A percentile compares a stretch with the other conserved stretches of the same genome.
Evolutionary conservation across 2,888 invertebrate species (phyloP).

Genomic region (Callyntrura sp.): DNA sequence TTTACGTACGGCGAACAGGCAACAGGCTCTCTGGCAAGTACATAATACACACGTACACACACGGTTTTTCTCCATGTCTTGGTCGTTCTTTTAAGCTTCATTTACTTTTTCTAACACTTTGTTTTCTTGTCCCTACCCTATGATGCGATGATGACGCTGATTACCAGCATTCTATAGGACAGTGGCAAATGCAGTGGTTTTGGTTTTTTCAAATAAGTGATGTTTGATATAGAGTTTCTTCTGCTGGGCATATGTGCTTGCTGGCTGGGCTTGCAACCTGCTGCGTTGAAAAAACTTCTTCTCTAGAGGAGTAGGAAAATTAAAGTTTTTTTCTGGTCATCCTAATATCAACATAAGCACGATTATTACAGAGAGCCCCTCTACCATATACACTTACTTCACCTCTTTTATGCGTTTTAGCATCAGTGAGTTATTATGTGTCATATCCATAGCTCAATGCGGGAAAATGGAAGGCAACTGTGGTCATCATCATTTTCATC

Average conservation of each 20-base stretch:
- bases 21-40: slow-evolving; percentile 35
- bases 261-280: slow-evolving; percentile 70
- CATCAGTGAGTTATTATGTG: slow-evolving; percentile 62
- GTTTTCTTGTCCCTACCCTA: slow-evolving; percentile 58
- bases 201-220: slow-evolving; percentile 63
- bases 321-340: slow-evolving; percentile 46
- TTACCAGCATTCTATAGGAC: slow-evolving; percentile 52
- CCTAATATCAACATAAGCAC: not conserved
- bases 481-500: slow-evolving; percentile 76
- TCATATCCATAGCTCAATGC: slow-evolving; percentile 61
- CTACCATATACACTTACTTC: not conserved
- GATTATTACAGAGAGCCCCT: not conserved
- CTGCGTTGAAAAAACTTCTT: slow-evolving; percentile 72
- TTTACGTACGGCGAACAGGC: slow-evolving; percentile 22
- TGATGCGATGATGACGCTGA: slow-evolving; percentile 62
- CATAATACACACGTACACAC: no score
- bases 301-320: slow-evolving; percentile 33
- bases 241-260: slow-evolving; percentile 61
- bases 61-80: slow-evolving; percentile 37
- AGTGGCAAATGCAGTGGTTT: slow-evolving; percentile 66
- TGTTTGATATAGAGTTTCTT: slow-evolving; percentile 44
- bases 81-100: slow-evolving; percentile 69
- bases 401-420: slow-evolving; percentile 17
- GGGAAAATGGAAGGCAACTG: slow-evolving; percentile 64
- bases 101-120: slow-evolving; percentile 71